Evolutionary conservation across 2,113 vertebrate genomes (phyloP).

Genomic region (Morone chrysops): DNA sequence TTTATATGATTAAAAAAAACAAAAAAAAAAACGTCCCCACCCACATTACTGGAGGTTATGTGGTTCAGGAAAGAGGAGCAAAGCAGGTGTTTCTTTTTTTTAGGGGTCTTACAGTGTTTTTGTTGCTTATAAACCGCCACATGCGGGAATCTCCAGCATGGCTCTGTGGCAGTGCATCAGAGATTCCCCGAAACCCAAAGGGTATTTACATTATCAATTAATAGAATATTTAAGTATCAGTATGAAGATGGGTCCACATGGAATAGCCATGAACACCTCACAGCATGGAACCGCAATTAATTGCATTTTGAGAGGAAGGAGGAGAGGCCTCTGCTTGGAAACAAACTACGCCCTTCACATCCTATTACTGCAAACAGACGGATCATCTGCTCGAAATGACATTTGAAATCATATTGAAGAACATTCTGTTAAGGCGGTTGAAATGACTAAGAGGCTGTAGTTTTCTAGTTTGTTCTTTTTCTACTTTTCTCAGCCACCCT

Average conservation of each 20-base stretch:
- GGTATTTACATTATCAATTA: slow-evolving; percentile 80
- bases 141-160: slow-evolving; percentile 16
- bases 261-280: slow-evolving; percentile 67
- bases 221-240: slow-evolving; percentile 73
- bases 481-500: background rate
- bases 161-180: slow-evolving; percentile 12
- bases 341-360: slow-evolving; percentile 32
- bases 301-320: slow-evolving; percentile 65
- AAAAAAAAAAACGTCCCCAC: background rate
- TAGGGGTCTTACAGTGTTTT: slow-evolving; percentile 3
- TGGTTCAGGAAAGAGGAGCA: slow-evolving; percentile 18
- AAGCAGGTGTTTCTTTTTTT: slow-evolving; percentile 22
- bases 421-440: background rate
- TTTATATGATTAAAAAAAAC: slow-evolving; percentile 9
- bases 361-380: slow-evolving; percentile 10
- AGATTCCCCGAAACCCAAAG: slow-evolving; percentile 54
- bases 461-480: background rate
- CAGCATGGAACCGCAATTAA: slow-evolving; percentile 66
- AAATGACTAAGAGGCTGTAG: background rate
- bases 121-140: slow-evolving; percentile 9
- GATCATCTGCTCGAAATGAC: background rate
- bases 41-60: slow-evolving; percentile 20
- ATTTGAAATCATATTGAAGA: slow-evolving; percentile 14
- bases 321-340: slow-evolving; percentile 2
- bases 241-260: slow-evolving; percentile 60